Evolutionary conservation across 2,113 vertebrate species (phyloP), one percentile per base, ranked within the genome.

Genomic region (Azemiops feae): DNA sequence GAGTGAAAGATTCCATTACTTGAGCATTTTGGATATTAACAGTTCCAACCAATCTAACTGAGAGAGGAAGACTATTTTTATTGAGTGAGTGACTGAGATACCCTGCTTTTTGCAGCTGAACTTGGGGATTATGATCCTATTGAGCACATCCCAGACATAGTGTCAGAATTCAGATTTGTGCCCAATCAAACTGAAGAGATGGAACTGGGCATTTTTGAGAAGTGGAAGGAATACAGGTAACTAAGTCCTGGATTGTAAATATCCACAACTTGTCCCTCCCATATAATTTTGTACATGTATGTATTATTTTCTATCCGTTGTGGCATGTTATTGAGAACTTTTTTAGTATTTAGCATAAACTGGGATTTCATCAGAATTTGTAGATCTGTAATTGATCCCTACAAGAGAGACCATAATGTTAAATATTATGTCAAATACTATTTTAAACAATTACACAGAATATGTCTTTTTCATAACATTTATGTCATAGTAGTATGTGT

Each of bases 161-260:
- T 99, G 91, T 98, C 99, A 23, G 99, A 99, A 96, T 99, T 99
- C 96, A 98, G 98, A 74, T 99, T 99, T 96, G 98, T 98, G 85
- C 99, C 99, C 1, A 97, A 98, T 58, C 99, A 99, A 98, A 99
- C 98, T 0, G 99, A 99, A 95, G 98, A 98, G 8, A 98, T 99
- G 98, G 99, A 99, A 95, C 94, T 98, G 3, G 98, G 98, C 8
- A 97, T 99, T 95, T 99, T 98, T 96, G 99, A 98, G 50, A 97
- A 98, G 58, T 99, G 99, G 99, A 99, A 99, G 92, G 99, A 99
- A 93, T 99, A 98, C 98, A 99, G 99, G 99, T 99, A 97, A 89
- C 91, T 20, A 8, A 91, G 53, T 52, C 92, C 88, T 1, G 47
- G 54, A 53, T 64, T 43, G 1, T 5, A 12, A 64, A 10, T 39